Evolutionary conservation across 2,888 invertebrate genomes (phyloP), one percentile per base, ranked within the genome.

Genomic region (Aspidiotus destructor): DNA sequence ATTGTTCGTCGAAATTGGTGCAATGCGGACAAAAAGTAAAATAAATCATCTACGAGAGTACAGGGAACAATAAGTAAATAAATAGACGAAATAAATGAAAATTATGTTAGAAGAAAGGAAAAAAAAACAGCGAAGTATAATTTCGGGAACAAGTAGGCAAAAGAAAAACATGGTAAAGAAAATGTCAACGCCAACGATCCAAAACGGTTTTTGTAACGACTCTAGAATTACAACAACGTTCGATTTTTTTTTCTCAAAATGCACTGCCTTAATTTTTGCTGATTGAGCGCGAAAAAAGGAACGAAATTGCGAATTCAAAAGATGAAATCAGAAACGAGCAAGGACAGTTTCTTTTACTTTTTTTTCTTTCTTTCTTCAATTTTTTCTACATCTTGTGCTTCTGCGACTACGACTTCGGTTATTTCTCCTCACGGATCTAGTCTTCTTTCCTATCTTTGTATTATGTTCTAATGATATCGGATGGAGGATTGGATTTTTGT

Each of bases 401-500:
- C 6, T 55, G 41, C 28, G 15, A 40, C n/a, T 9, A 28, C 28
- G 28, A 28, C 28, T 28, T 28, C 28, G 28, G 28, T 28, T 28
- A 28, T 28, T 28, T 28, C 28, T 28, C 28, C 28, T 28, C 28
- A 28, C 28, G 28, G 28, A 28, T 28, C 28, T 28, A 28, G 28
- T 28, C 28, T 15, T 16, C 41, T 62, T n/a, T 40, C 41, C 53
- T 41, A 40, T 42, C 58, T 58, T 41, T 65, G 55, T 65, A 58
- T 65, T 65, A 58, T 58, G 65, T 55, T 65, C 65, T 65, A 65
- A 65, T 65, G 65, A 65, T 65, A 65, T 65, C 65, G 65, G 65
- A 65, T 58, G 65, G 65, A 40, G 65, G 65, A 65, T 57, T 65
- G 65, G 65, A 65, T 65, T 65, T 65, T 65, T 57, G 65, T 65